Evolutionary conservation across 1,140 invertebrate species (phyloP).

Genomic region (Lethocerus indicus): DNA sequence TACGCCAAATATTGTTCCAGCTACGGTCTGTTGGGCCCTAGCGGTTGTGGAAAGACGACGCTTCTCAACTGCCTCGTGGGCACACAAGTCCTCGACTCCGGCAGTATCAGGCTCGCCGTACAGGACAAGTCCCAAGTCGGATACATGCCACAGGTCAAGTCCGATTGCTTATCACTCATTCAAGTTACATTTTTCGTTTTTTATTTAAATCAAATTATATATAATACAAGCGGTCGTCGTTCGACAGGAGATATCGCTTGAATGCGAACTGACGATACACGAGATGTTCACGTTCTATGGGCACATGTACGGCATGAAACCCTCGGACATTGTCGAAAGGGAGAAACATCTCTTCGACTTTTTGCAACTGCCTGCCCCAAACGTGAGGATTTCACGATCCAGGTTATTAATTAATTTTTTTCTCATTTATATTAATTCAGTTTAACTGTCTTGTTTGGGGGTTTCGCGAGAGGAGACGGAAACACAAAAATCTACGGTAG

Average conservation of each 20-base stretch:
- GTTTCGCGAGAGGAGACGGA: too few species aligned
- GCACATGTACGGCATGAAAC: slow-evolving; percentile 59
- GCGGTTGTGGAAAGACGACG: slow-evolving; percentile 75
- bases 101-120: slow-evolving; percentile 54
- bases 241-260: slow-evolving; percentile 68
- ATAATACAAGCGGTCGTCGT: slow-evolving; percentile 1
- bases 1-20: too few species aligned
- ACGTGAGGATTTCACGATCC: too few species aligned
- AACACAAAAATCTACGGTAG: too few species aligned
- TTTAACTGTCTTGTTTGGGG: too few species aligned
- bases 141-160: slow-evolving; percentile 35
- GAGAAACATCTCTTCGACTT: slow-evolving; percentile 50
- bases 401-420: too few species aligned
- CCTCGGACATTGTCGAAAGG: slow-evolving; percentile 40
- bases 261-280: slow-evolving; percentile 68
- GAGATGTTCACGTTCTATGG: slow-evolving; percentile 82
- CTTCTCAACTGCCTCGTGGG: slow-evolving; percentile 75
- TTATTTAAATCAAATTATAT: neutral
- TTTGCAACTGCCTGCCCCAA: slow-evolving; percentile 44
- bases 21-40: slow-evolving; percentile 72
- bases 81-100: slow-evolving; percentile 56
- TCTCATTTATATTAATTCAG: too few species aligned
- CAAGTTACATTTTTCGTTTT: neutral
- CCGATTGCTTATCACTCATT: neutral
- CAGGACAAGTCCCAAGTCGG: slow-evolving; percentile 65